Conservation (phyloP, 1,140 invertebrate species). For the Onthophagus taurus region DNA sequence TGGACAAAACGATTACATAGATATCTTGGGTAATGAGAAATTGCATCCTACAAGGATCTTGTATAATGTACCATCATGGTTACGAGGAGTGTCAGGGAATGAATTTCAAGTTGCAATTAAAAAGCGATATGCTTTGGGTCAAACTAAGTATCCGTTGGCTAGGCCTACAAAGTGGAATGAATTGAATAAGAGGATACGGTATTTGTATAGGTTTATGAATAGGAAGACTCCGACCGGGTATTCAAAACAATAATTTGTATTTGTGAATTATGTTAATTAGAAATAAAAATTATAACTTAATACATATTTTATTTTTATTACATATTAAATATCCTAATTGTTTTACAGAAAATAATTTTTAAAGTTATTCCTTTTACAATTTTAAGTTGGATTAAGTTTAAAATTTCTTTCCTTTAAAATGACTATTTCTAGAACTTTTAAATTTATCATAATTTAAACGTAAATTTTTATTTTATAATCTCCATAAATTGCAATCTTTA, state of each 20-base stretch:
- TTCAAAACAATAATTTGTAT: constrained; percentile 38
- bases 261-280: not conserved
- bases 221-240: constrained; percentile 62
- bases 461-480: no score
- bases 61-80: constrained; percentile 76
- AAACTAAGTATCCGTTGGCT: constrained; percentile 46
- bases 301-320: no score
- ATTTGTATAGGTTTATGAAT: constrained; percentile 67
- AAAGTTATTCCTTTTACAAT: no score
- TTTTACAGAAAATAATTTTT: no score
- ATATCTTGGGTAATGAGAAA: constrained; percentile 77
- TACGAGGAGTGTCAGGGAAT: constrained; percentile 77
- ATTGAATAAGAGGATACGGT: constrained; percentile 60
- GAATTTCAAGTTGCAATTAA: constrained; percentile 74
- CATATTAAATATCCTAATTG: no score
- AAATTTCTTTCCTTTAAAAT: no score
- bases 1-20: constrained; percentile 96
- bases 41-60: constrained; percentile 74
- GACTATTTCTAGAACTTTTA: no score
- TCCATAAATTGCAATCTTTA: no score
- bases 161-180: constrained; percentile 69
- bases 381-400: no score
- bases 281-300: not conserved
- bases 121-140: constrained; percentile 56
- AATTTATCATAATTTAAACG: no score